Base-by-base conservation (phyloP, 1,140 invertebrate genomes). In the Lucilia sericata region DNA sequence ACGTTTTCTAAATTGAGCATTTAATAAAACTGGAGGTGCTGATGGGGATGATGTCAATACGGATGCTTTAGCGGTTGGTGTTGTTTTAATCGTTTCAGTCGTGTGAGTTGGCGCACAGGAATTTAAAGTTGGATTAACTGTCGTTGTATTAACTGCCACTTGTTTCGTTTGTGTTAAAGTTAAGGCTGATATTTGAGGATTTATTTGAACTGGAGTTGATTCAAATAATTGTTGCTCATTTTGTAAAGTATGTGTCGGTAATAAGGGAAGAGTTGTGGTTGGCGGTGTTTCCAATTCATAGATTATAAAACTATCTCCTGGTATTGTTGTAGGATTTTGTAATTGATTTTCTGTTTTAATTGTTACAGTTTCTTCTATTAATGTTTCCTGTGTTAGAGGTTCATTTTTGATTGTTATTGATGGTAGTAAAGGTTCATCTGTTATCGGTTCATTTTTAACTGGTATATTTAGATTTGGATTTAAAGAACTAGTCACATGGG, bases 1-100 rank as follows among this genome's bases (percentile, higher is more conserved):
- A 10, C 65, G 65, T 70, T 70, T 70, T 21, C 65, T 70, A 4
- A 70, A 21, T 21, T 70, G n/a, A 9, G 19, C 8, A 70, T 70
- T 70, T 70, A 70, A 70, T 70, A 70, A 70, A 70, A 70, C 12
- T 70, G 65, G 65, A 7, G 17, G n/a, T 19, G 60, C 49, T 49
- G 49, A 9, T 12, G 51, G 5, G 0, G 51, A 55, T 70, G 65
- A 5, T 21, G n/a, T 70, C 25, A n/a, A 3, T 17, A 12, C 51
- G 14, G 51, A 14, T 55, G 13, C 51, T 49, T 12, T 49, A 49
- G 13, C 49, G n/a, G n/a, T n/a, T 49, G 13, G 49, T 2, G 49
- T 49, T 55, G 13, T 13, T 42, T 55, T 55, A 55, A 1, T 55
- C 25, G 25, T 30, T 30, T 30, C 25, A 30, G 25, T 1, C 12